Percentiles rank a stretch among this genome's conserved stretches.
Conservation (phyloP, 2,113 vertebrate genomes). For the Peromyscus leucopus region DNA sequence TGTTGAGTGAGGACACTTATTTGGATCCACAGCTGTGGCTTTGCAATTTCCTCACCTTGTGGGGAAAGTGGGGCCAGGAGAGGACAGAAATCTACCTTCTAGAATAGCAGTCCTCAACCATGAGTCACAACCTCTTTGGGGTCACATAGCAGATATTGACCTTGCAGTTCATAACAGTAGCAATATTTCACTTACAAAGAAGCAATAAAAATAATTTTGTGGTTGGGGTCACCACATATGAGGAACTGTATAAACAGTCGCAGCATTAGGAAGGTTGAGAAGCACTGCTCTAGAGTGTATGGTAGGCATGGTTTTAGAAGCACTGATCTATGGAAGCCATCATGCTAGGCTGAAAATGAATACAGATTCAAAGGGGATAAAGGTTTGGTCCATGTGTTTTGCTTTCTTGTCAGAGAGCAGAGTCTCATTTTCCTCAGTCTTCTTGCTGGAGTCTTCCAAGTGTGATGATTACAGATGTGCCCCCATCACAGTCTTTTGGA, state of each 20-base stretch:
- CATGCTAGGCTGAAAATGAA: neutral
- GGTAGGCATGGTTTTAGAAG: neutral
- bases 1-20: neutral
- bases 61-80: rapidly evolving
- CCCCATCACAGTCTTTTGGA: neutral
- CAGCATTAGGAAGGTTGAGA: neutral
- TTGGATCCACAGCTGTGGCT: neutral
- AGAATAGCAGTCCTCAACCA: neutral
- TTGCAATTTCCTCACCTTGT: neutral
- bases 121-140: neutral
- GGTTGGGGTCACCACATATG: neutral
- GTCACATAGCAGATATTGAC: too few relatives aligned
- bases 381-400: neutral
- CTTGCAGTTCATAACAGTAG: neutral
- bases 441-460: neutral
- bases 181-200: neutral
- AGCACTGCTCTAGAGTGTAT: neutral
- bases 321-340: neutral
- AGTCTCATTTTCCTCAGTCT: neutral
- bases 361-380: neutral
- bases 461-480: neutral
- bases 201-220: neutral
- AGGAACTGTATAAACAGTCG: neutral
- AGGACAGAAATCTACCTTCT: neutral
- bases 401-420: too few relatives aligned